Evolutionary conservation across 2,113 vertebrate genomes (phyloP).

Genomic region (Dasyprocta punctata): DNA sequence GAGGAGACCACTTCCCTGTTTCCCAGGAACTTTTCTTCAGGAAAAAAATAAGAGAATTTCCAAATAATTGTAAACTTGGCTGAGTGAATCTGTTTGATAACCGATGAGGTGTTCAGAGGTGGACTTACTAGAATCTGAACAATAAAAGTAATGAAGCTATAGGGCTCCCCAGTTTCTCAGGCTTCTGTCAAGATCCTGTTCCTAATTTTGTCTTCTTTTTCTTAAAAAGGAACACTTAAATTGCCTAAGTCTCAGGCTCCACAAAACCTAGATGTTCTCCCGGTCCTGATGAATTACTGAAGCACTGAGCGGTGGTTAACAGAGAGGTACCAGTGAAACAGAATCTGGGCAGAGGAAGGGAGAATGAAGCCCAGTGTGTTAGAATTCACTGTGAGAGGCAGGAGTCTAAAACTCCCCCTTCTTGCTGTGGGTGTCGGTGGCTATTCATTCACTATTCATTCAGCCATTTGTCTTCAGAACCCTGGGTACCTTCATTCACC

Average conservation of each 20-base stretch:
- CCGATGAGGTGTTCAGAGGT: background rate
- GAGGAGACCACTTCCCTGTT: background rate
- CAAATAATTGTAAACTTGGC: background rate
- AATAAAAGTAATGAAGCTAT: background rate
- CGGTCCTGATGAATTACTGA: background rate
- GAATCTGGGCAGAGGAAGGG: background rate
- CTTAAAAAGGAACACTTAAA: background rate
- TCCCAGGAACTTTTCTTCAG: background rate
- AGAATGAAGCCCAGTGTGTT: background rate
- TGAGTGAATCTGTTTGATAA: background rate
- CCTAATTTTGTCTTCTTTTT: background rate
- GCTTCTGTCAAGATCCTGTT: background rate
- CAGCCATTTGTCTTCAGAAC: background rate
- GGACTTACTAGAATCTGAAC: background rate
- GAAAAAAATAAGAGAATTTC: background rate
- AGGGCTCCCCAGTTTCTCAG: background rate
- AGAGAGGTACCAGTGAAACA: background rate
- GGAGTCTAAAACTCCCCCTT: background rate
- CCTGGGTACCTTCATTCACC: background rate
- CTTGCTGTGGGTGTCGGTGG: background rate
- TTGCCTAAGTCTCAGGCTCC: background rate
- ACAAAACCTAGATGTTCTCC: background rate
- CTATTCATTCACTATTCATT: background rate
- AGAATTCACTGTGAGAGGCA: background rate
- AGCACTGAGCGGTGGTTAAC: background rate